Conservation (phyloP, 2,888 invertebrate species). For the Choristoneura rosaceana region DNA sequence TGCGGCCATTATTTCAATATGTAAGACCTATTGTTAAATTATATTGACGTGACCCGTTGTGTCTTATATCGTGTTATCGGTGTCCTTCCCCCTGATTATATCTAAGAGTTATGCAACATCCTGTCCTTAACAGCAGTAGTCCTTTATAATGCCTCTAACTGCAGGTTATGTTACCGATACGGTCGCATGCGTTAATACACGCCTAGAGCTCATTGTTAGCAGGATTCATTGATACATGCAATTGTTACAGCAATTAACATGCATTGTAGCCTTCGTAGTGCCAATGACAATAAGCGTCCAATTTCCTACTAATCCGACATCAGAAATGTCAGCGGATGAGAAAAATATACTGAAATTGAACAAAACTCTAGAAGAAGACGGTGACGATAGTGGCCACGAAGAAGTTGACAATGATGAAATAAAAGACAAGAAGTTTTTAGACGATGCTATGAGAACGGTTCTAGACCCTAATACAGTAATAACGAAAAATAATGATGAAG, state of each 20-base stretch:
- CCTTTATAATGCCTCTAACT: conserved; percentile 30
- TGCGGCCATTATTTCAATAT: conserved; percentile 72
- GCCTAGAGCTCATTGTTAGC: conserved; percentile 31
- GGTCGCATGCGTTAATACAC: conserved; percentile 23
- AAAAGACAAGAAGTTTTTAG: conserved; percentile 73
- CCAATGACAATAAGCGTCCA: conserved; percentile 62
- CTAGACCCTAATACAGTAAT: conserved; percentile 69
- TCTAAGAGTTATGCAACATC: conserved; percentile 43
- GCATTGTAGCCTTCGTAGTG: conserved; percentile 53
- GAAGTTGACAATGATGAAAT: conserved; percentile 71
- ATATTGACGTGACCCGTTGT: conserved; percentile 56
- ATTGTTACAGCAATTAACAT: conserved; percentile 64
- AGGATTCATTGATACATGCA: conserved; percentile 25
- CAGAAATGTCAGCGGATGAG: conserved; percentile 77
- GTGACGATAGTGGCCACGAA: conserved; percentile 75
- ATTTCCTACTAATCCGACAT: conserved; percentile 67
- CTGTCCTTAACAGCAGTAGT: conserved; percentile 42
- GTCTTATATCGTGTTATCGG: conserved; percentile 46
- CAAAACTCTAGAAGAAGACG: conserved; percentile 67
- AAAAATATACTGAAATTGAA: conserved; percentile 60
- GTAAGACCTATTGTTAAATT: conserved; percentile 63
- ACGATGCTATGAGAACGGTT: conserved; percentile 74
- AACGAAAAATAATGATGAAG: conserved; percentile 58
- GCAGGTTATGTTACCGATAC: conserved; percentile 32
- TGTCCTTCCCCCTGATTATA: conserved; percentile 45